Base-by-base conservation (phyloP, 2,113 vertebrate species). In the Lagenorhynchus albirostris region DNA sequence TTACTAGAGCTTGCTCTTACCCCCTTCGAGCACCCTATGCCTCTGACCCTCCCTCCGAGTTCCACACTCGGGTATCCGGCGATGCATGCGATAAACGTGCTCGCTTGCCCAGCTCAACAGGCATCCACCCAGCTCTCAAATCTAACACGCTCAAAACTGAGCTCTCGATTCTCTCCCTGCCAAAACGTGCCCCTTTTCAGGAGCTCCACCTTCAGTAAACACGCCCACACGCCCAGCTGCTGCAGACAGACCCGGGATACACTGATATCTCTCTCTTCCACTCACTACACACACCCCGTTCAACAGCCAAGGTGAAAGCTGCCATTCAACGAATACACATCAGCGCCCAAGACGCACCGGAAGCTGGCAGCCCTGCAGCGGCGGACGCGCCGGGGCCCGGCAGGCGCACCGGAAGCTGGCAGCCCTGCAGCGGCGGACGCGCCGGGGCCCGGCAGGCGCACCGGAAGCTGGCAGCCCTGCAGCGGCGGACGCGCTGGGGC, bases 231-330 rank as follows among this genome's bases (percentile, higher is more conserved):
- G 18, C 60, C 25, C 21, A 41, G 53, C 53, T 13, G 41, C 74
- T 47, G 67, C 38, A 70, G 76, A 38, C 26, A 58, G 68, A 60
- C 67, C 10, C 38, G n/a, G 9, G 25, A 21, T 25, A 70, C 26
- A 18, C 2, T 47, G 20, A 2, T 4, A 8, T 1, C 18, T 10
- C 36, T 26, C 44, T 33, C 60, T n/a, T 21, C 58, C 33, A 41
- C 31, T 31, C 12, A 6, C 23, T 9, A 13, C 0, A 29, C 7
- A 13, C 0, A 29, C 2, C 38, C 8, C 20, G 20, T 5, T 55
- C 84, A 63, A 3, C 21, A 41, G 8, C 3, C n/a, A 18, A 18
- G 23, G 17, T 2, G 8, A 31, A 25, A 33, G 20, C 10, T 21
- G 20, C 4, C 31, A 11, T 8, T 23, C 14, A 26, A 31, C 65